Evolutionary conservation across 2,888 invertebrate species (phyloP).

Genomic region (Drosophila leonis): DNA sequence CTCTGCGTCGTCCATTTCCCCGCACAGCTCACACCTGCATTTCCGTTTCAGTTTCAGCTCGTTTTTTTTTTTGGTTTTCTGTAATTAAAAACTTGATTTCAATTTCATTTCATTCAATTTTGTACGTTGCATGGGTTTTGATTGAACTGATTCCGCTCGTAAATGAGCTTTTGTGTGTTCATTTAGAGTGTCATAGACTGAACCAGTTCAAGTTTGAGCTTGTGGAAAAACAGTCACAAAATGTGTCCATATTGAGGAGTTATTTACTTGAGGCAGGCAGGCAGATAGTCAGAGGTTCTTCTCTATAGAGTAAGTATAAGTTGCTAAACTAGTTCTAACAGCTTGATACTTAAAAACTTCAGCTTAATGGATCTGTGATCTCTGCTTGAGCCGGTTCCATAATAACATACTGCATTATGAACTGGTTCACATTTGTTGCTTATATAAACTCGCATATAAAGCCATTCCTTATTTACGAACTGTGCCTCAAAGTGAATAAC

Average conservation of each 20-base stretch:
- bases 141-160: neutral
- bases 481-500: neutral
- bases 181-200: neutral
- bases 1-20: neutral
- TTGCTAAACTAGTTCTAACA: neutral
- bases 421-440: neutral
- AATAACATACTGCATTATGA: neutral
- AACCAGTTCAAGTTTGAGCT: neutral
- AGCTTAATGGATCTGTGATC: neutral
- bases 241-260: neutral
- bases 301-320: neutral
- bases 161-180: neutral
- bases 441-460: too few relatives aligned
- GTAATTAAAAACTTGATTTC: constrained; percentile 10
- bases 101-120: constrained; percentile 6
- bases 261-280: neutral
- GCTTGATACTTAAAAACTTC: neutral
- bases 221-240: neutral
- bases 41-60: neutral
- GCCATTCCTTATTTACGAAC: neutral
- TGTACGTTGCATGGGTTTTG: neutral
- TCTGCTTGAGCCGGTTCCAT: neutral
- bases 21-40: neutral
- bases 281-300: neutral
- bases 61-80: neutral